Conservation (phyloP, 2,797 vertebrate genomes). For the Notamacropus eugenii region DNA sequence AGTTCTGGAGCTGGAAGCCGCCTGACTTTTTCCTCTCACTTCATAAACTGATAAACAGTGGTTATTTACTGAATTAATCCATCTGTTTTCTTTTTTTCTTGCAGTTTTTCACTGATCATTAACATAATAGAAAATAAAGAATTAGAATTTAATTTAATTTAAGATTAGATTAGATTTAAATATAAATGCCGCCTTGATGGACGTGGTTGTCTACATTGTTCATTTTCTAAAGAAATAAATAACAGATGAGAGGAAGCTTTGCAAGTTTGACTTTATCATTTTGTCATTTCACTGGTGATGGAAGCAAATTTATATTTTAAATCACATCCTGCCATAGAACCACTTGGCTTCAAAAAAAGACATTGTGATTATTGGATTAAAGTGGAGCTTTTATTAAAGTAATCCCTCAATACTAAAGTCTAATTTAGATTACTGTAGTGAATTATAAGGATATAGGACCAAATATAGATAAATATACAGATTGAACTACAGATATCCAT, state of each 20-base stretch:
- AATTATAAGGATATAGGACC: conserved; percentile 2
- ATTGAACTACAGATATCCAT: conserved; percentile 29
- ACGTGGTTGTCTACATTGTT: background rate
- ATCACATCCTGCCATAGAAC: conserved; percentile 32
- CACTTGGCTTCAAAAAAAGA: conserved; percentile 24
- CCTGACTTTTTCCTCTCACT: background rate
- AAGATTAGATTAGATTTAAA: background rate
- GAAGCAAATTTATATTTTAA: conserved; percentile 37
- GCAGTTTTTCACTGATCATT: conserved; percentile 18
- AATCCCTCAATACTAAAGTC: conserved; percentile 53
- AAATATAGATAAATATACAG: conserved; percentile 38
- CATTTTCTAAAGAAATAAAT: conserved; percentile 37
- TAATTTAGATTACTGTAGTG: conserved; percentile 35
- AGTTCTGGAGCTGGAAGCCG: background rate
- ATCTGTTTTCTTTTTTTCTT: conserved; percentile 33
- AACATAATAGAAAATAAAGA: conserved; percentile 51
- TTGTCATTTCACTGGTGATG: background rate
- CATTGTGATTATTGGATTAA: conserved; percentile 52
- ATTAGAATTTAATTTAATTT: background rate
- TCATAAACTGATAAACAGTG: background rate
- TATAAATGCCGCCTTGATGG: conserved; percentile 34
- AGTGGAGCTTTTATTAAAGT: conserved; percentile 40
- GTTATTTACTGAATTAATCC: background rate
- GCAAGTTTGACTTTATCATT: conserved; percentile 7
- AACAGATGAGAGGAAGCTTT: conserved; percentile 30